Conservation (phyloP, 1,140 invertebrate species). For the Anthonomus grandis region DNA sequence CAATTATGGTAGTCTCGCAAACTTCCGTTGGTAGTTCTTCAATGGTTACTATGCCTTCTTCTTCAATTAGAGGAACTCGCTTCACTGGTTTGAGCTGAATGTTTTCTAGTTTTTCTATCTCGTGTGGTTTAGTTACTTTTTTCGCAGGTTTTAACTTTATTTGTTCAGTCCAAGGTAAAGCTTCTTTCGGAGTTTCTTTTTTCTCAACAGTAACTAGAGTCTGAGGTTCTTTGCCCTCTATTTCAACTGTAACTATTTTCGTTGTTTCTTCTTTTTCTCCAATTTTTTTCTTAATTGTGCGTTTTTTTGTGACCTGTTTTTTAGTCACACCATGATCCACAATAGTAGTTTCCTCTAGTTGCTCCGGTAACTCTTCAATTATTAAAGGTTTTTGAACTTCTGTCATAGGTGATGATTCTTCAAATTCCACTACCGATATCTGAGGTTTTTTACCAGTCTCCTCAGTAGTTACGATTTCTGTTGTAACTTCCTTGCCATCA, state of each 20-base stretch:
- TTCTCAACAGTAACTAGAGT: conserved; percentile 45
- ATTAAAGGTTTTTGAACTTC: conserved; percentile 34
- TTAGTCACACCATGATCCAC: conserved; percentile 31
- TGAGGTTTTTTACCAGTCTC: conserved; percentile 45
- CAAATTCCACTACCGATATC: conserved; percentile 1
- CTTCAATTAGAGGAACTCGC: conserved; percentile 38
- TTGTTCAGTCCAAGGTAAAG: conserved; percentile 38
- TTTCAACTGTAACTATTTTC: conserved; percentile 44
- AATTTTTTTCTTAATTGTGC: conserved; percentile 42
- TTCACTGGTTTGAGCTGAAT: conserved; percentile 39
- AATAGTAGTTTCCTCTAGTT: conserved; percentile 37
- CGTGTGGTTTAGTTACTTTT: conserved; percentile 24
- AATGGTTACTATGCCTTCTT: conserved; percentile 7
- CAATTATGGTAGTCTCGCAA: conserved; percentile 20
- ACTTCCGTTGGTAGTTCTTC: conserved; percentile 46
- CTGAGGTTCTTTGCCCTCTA: conserved; percentile 44
- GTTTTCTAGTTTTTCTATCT: conserved; percentile 49
- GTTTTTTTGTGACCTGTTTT: conserved; percentile 44
- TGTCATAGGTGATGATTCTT: conserved; percentile 26
- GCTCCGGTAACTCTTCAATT: conserved; percentile 31
- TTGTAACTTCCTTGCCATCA: conserved; percentile 40
- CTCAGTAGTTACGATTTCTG: conserved; percentile 42
- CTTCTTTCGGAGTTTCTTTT: conserved; percentile 34
- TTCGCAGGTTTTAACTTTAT: conserved; percentile 32
- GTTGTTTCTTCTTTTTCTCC: conserved; percentile 41